Base-by-base conservation (phyloP, 2,888 invertebrate genomes). In the Macaria notata region DNA sequence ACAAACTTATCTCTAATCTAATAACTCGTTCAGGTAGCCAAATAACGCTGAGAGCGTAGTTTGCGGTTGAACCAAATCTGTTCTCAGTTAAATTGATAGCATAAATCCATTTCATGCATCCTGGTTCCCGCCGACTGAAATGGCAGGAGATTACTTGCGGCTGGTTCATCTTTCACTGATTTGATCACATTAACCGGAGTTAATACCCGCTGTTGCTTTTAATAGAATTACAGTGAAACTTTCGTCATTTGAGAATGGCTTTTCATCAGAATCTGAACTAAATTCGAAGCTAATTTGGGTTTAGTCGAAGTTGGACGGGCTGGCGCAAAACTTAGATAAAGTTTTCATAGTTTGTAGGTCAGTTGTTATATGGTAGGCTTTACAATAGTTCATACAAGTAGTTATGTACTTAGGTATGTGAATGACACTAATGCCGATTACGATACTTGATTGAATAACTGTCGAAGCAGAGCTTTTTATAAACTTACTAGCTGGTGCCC, bases 21-120 rank as follows among this genome's bases (percentile, higher is more conserved):
- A 33, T 4, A 33, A 33, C 33, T 33, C 6, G 33, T 33, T 4
- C 33, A 33, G 33, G 33, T 33, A 33, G 33, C 33, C 4, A 4
- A 33, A 33, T 33, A 33, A 6, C 33, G 4, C 4, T 4, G 49
- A 51, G 48, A 50, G 45, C 56, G 56, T 56, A 56, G 51, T 62
- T 61, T 61, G 62, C 62, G 48, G 59, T 61, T 53, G 46, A 49
- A 58, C 56, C 58, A 45, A 66, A 64, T 61, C 59, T 59, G 54
- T 49, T 46, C 48, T 59, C 49, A 41, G 54, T 63, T 50, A 58
- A 60, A 62, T 48, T 56, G 59, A 64, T 64, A 59, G 48, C 53
- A 52, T 63, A 55, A 9, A 61, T 61, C 57, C 49, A 54, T 62
- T 61, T 61, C 58, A 51, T 56, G 59, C 61, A 59, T 60, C 56